These are phyloP conservation scores for Enteromius trimaculatus DNA, from an alignment of 2,797 vertebrate species.

Conservation along the genomic window DNA sequence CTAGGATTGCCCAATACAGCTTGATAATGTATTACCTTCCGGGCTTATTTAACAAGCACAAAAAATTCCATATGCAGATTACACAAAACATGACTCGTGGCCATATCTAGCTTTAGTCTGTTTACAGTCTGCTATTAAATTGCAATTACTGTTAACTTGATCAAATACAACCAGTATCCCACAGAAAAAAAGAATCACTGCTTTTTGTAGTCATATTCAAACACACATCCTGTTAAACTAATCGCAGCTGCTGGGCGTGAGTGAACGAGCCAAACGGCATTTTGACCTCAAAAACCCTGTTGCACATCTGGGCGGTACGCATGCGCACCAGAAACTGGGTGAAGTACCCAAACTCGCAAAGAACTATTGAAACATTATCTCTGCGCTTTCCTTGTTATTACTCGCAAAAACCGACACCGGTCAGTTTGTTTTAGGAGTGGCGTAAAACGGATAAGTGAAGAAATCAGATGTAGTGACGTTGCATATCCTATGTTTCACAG, in stretches of 20 bases:
- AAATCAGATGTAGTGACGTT: conserved; percentile 62
- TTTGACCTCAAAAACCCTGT: conserved; percentile 37
- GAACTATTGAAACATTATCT: background rate
- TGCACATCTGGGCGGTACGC: conserved; percentile 62
- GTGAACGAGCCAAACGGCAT: conserved; percentile 46
- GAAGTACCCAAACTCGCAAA: conserved; percentile 10
- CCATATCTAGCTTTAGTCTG: conserved; percentile 1
- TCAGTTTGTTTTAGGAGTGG: background rate
- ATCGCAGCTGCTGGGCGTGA: conserved; percentile 45
- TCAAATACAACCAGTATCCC: background rate
- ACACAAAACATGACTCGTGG: conserved; percentile 37
- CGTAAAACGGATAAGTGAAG: conserved; percentile 52
- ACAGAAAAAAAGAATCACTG: background rate
- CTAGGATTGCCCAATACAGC: background rate
- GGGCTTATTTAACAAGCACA: background rate
- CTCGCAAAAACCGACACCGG: background rate
- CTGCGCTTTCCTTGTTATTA: background rate
- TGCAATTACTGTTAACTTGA: background rate
- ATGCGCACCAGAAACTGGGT: conserved; percentile 61
- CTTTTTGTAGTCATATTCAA: background rate
- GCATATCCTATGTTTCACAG: conserved; percentile 64
- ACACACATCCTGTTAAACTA: conserved; percentile 1
- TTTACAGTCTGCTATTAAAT: background rate
- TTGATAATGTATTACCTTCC: background rate
- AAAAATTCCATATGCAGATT: background rate